Evolutionary conservation across 2,113 vertebrate genomes (phyloP), one percentile per base, ranked within the genome.

Genomic region (Phyllopteryx taeniolatus): DNA sequence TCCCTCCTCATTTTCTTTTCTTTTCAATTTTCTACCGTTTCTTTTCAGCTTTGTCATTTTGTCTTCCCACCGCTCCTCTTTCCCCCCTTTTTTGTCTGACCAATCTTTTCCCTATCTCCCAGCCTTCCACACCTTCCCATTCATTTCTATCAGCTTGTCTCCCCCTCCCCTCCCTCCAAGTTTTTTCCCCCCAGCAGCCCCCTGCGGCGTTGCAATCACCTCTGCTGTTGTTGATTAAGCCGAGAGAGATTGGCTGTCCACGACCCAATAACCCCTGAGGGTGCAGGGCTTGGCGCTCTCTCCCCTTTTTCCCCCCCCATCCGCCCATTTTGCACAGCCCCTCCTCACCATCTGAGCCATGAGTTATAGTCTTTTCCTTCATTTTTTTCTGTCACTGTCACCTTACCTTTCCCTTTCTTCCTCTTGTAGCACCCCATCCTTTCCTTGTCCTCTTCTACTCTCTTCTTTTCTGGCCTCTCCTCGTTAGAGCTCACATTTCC

Each of bases 241-340:
- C 81, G 81, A 89, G 87, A 88, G 87, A 92, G 89, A 92, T 91
- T 91, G 90, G 87, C 81, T 91, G 86, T 90, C 90, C 87, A 77
- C 85, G 88, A 88, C 86, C 90, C 88, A 88, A 89, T 91, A 89
- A 91, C 89, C 88, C 87, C 85, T 39, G 75, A 82, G 84, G 83
- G 83, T 59, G 66, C 63, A 46, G 8, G 74, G 57, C 77, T 71
- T 57, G 60, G 68, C 19, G 11, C 22, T 75, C 44, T 31, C 70
- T 68, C 61, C 67, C 63, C 60, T 39, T 67, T 31, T 35, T 33
- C 54, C 66, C 8, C n/a, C 22, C 42, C 42, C 49, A 44, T 49
- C 39, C 43, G 49, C 20, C 20, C 46, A n/a, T 70, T 56, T 69
- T 15, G 4, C 22, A 43, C 64, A 19, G 68, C 31, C 57, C 19